phyloP scores from a whole-genome alignment of 2,888 invertebrate genomes.

The Zonitis immaculata region DNA sequence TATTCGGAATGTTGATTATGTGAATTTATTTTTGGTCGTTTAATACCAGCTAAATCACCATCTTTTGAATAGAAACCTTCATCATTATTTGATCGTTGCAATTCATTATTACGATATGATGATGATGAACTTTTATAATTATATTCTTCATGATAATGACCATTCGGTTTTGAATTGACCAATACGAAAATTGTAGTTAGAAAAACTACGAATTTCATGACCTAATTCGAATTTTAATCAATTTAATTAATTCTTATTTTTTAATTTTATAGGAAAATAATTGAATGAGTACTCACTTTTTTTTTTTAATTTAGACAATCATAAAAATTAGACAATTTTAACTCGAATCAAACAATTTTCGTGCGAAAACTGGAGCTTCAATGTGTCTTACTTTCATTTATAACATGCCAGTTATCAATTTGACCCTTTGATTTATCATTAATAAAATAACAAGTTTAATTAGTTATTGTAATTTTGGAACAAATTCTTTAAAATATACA shows the following conservation, averaged over 20 bases:
- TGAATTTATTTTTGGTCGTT: slow-evolving; percentile 40
- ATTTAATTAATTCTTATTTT: too few species aligned
- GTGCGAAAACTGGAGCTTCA: background rate
- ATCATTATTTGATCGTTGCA: slow-evolving; percentile 46
- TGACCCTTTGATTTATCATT: background rate
- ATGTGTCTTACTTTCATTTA: background rate
- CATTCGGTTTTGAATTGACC: slow-evolving; percentile 36
- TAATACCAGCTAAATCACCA: slow-evolving; percentile 42
- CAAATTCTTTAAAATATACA: too few species aligned
- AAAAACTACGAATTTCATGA: slow-evolving; percentile 28
- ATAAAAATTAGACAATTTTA: too few species aligned
- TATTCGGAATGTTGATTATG: slow-evolving; percentile 45
- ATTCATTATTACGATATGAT: slow-evolving; percentile 44
- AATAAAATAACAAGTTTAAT: background rate
- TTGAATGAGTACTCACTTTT: too few species aligned
- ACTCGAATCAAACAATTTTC: too few species aligned
- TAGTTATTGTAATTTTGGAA: too few species aligned
- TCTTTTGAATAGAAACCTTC: slow-evolving; percentile 44
- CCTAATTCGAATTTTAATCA: too few species aligned
- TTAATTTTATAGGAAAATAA: too few species aligned
- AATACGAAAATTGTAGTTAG: slow-evolving; percentile 23
- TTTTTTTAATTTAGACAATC: too few species aligned
- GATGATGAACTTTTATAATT: slow-evolving; percentile 44
- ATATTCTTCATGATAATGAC: slow-evolving; percentile 45
- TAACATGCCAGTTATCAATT: background rate